Conservation (phyloP, 2,888 invertebrate species). For the Ophion ventricosus region DNA sequence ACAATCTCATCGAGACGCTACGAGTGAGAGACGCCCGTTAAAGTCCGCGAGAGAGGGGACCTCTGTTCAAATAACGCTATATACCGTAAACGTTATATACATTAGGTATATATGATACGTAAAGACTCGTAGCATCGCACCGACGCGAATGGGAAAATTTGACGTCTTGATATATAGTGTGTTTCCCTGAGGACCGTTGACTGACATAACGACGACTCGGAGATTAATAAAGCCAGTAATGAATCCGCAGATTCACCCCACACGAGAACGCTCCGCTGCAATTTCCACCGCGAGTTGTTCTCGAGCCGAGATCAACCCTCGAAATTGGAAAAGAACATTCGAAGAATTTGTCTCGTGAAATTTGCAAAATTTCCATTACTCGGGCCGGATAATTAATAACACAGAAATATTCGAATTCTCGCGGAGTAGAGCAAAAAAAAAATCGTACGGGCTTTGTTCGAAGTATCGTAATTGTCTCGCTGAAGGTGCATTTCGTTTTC, state of each 20-base stretch:
- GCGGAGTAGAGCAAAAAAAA: neutral
- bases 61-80: conserved; percentile 63
- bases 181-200: conserved; percentile 51
- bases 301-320: neutral
- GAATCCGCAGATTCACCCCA: conserved; percentile 40
- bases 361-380: conserved; percentile 35
- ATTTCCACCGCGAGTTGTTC: neutral
- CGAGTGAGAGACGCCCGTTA: conserved; percentile 61
- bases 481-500: too few species aligned
- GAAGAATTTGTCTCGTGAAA: conserved; percentile 21
- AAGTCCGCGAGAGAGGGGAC: conserved; percentile 52
- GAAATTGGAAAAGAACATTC: conserved; percentile 41
- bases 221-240: conserved; percentile 66
- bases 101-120: conserved; percentile 18
- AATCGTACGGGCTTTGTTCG: neutral
- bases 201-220: conserved; percentile 60
- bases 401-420: neutral
- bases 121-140: conserved; percentile 38
- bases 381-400: conserved; percentile 2
- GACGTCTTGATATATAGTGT: conserved; percentile 59
- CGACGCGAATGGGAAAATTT: conserved; percentile 56
- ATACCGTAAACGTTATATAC: conserved; percentile 42
- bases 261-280: conserved; percentile 1
- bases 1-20: conserved; percentile 64
- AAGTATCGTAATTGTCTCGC: neutral